phyloP scores from a whole-genome alignment of 2,888 invertebrate species.

The Graphium colonna region DNA sequence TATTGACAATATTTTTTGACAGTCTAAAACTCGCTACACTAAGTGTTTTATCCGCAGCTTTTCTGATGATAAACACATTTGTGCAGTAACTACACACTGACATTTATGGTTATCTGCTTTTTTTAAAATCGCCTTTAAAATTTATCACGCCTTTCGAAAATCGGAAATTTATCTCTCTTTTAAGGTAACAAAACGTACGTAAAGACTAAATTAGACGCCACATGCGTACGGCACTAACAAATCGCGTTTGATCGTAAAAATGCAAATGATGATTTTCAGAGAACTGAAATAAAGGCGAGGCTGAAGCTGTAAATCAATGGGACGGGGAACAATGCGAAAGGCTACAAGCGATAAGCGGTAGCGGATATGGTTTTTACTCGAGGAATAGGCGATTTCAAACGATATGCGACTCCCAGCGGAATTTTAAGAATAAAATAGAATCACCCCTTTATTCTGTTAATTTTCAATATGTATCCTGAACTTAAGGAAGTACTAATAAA shows the following conservation, averaged over 20 bases:
- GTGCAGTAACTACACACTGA: background rate
- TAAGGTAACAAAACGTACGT: conserved; percentile 18
- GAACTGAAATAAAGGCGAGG: conserved; percentile 45
- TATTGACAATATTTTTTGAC: no score
- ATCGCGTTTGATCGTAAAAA: conserved; percentile 52
- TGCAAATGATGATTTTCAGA: conserved; percentile 50
- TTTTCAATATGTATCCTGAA: no score
- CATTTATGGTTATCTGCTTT: background rate
- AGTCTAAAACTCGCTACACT: no score
- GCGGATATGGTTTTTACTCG: no score
- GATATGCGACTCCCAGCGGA: no score
- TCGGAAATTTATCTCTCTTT: conserved; percentile 1
- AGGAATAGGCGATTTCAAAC: no score
- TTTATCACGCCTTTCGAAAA: background rate
- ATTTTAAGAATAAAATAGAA: no score
- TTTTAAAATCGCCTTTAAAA: background rate
- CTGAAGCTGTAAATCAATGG: conserved; percentile 50
- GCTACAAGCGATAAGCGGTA: conserved; percentile 24
- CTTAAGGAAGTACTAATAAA: no score
- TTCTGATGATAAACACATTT: background rate
- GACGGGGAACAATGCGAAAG: conserved; percentile 43
- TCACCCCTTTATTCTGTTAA: no score
- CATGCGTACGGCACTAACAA: conserved; percentile 49
- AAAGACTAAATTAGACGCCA: conserved; percentile 37
- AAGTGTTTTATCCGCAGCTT: no score